A percentile compares a stretch with the other conserved stretches of the same genome.
Conservation (phyloP, 2,888 invertebrate genomes). For the Esperia sulphurella region DNA sequence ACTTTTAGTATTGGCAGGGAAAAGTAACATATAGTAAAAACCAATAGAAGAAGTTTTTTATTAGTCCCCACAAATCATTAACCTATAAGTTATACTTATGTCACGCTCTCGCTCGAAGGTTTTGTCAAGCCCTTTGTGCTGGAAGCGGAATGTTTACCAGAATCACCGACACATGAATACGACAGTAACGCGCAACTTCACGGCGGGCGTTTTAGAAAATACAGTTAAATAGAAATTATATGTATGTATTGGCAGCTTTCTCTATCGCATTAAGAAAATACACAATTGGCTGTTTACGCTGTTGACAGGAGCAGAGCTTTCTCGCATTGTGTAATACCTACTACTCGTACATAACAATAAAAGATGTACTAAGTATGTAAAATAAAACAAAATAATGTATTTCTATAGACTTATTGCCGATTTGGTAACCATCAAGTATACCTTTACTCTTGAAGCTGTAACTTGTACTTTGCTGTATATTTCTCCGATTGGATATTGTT, state of each 20-base stretch:
- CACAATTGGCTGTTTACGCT: slow-evolving; percentile 23
- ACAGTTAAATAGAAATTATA: slow-evolving; percentile 9
- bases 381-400: too few species aligned
- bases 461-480: too few species aligned
- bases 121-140: slow-evolving; percentile 4
- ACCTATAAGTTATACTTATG: background rate
- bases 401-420: too few species aligned
- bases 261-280: slow-evolving; percentile 21
- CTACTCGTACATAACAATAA: background rate
- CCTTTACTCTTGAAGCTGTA: too few species aligned
- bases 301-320: slow-evolving; percentile 17
- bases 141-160: slow-evolving; percentile 2
- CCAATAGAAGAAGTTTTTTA: too few species aligned
- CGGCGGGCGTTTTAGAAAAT: slow-evolving; percentile 9
- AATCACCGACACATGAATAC: slow-evolving; percentile 3
- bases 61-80: too few species aligned
- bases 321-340: background rate
- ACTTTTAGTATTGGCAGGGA: too few species aligned
- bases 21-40: too few species aligned
- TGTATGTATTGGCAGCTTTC: slow-evolving; percentile 21
- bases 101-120: background rate
- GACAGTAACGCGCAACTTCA: slow-evolving; percentile 5
- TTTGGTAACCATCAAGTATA: too few species aligned
- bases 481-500: too few species aligned
- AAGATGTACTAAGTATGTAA: too few species aligned